Conservation (phyloP, 2,888 invertebrate species). For the Galerucella pusilla region DNA sequence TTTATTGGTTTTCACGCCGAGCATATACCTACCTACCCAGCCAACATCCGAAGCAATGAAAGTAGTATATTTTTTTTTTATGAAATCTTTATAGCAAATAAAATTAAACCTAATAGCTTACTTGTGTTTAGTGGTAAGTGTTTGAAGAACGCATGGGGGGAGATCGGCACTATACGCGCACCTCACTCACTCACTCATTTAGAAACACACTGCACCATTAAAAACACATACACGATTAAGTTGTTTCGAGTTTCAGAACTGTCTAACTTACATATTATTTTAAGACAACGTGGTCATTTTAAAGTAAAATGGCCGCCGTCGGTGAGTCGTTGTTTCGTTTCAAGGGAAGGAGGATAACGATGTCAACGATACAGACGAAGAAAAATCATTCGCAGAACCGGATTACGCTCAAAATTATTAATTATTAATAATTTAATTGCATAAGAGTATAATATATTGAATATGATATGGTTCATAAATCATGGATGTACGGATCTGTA, state of each 20-base stretch:
- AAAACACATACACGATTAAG: slow-evolving; percentile 53
- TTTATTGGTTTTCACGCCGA: slow-evolving; percentile 43
- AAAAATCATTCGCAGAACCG: slow-evolving; percentile 34
- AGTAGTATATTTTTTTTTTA: slow-evolving; percentile 46
- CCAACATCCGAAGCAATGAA: slow-evolving; percentile 40
- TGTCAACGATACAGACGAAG: slow-evolving; percentile 45
- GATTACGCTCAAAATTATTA: not conserved
- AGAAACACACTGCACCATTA: slow-evolving; percentile 45
- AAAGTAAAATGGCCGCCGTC: slow-evolving; percentile 52
- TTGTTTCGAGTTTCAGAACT: slow-evolving; percentile 53
- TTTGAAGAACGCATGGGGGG: slow-evolving; percentile 41
- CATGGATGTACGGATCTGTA: no score
- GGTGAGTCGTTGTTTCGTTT: not conserved
- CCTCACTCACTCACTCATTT: slow-evolving; percentile 45
- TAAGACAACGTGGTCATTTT: slow-evolving; percentile 56
- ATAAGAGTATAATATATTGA: no score
- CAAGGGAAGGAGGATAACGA: slow-evolving; percentile 43
- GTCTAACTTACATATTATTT: slow-evolving; percentile 56
- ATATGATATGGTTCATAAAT: no score
- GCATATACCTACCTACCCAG: slow-evolving; percentile 23
- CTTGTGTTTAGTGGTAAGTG: slow-evolving; percentile 49
- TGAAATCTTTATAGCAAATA: slow-evolving; percentile 50
- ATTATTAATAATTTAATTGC: not conserved
- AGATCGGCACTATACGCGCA: slow-evolving; percentile 40
- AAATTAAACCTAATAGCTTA: slow-evolving; percentile 52